Evolutionary conservation across 2,888 invertebrate species (phyloP).

Genomic region (Pimpla rufipes): DNA sequence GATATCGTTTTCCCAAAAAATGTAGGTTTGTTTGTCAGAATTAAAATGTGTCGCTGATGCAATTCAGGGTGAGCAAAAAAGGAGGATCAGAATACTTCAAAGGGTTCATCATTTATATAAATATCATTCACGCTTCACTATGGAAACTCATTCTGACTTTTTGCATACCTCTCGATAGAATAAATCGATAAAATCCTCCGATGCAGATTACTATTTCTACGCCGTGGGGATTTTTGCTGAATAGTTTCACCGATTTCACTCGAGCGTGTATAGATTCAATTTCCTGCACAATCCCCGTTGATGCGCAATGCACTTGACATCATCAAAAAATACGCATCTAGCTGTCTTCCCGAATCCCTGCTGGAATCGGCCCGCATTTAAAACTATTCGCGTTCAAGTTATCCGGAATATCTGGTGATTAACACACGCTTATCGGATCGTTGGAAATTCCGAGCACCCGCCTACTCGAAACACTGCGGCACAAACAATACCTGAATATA

Average conservation of each 20-base stretch:
- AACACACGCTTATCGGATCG: conserved; percentile 17
- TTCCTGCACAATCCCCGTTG: conserved; percentile 15
- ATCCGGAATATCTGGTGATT: conserved; percentile 18
- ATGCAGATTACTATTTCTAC: conserved; percentile 22
- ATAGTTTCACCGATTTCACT: conserved; percentile 29
- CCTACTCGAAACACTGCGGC: neutral
- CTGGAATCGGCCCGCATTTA: neutral
- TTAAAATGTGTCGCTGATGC: neutral
- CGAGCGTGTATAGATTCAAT: conserved; percentile 29
- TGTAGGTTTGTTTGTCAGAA: too few species aligned
- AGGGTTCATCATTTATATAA: conserved; percentile 15
- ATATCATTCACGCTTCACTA: neutral
- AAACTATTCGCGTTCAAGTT: conserved; percentile 16
- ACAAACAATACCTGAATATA: neutral
- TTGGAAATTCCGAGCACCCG: neutral
- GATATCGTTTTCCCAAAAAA: neutral
- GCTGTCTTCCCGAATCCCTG: conserved; percentile 6
- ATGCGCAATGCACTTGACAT: conserved; percentile 15
- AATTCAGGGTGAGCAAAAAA: neutral
- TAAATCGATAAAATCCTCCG: conserved; percentile 20
- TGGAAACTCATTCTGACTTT: conserved; percentile 6
- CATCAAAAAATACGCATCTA: neutral
- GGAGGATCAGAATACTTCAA: neutral
- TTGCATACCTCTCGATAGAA: conserved; percentile 3
- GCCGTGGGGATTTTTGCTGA: conserved; percentile 26